These are phyloP conservation scores for Trichechus manatus DNA, from an alignment of 2,113 vertebrate genomes.

Conservation along the genomic window DNA sequence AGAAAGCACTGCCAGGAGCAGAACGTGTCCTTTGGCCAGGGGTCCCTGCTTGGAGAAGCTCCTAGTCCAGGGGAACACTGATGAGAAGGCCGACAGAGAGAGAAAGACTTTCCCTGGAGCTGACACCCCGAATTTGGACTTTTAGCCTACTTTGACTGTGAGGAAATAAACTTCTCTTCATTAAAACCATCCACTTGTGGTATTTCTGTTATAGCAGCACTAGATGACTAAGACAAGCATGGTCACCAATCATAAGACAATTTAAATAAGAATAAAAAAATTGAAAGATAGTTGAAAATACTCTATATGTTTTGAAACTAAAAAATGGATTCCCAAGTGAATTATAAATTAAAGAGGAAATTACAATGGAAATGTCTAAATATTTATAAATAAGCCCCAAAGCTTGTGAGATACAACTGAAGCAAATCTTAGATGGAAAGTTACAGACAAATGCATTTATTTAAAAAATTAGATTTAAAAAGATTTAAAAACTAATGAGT, in stretches of 20 bases:
- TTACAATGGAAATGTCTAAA: neutral
- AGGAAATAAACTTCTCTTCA: too few relatives aligned
- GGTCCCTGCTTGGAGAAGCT: too few relatives aligned
- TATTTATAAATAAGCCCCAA: neutral
- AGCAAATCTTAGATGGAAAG: neutral
- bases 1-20: too few relatives aligned
- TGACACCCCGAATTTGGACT: too few relatives aligned
- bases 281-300: neutral
- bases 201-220: too few relatives aligned
- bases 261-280: constrained; percentile 7
- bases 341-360: neutral
- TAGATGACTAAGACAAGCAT: too few relatives aligned
- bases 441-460: neutral
- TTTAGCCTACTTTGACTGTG: too few relatives aligned
- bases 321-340: neutral
- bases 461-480: neutral
- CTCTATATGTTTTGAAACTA: neutral
- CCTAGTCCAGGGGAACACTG: too few relatives aligned
- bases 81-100: too few relatives aligned
- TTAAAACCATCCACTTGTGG: too few relatives aligned
- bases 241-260: neutral
- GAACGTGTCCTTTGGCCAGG: too few relatives aligned
- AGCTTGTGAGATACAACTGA: neutral
- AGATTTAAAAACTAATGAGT: neutral
- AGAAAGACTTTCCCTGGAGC: too few relatives aligned